phyloP scores from a whole-genome alignment of 2,888 invertebrate genomes.

The Chelonus formosanus region DNA sequence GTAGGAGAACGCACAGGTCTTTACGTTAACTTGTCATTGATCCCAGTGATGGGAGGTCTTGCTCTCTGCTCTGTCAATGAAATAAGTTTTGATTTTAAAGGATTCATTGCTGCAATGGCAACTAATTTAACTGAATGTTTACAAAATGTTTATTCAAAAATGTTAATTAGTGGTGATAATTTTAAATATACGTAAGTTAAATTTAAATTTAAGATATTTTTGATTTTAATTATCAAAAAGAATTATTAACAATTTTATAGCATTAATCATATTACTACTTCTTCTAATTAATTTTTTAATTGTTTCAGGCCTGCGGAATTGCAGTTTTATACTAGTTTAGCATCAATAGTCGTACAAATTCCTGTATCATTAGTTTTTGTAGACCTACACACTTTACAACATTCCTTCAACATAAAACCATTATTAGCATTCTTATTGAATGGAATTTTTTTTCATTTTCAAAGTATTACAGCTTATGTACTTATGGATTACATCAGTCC shows the following conservation, averaged over 20 bases:
- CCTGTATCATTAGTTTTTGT: conserved; percentile 75
- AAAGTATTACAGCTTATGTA: conserved; percentile 82
- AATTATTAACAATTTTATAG: conserved; percentile 33
- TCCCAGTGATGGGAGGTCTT: conserved; percentile 81
- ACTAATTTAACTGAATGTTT: conserved; percentile 83
- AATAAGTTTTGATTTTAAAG: conserved; percentile 76
- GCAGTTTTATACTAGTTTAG: conserved; percentile 81
- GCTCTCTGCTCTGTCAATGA: conserved; percentile 81
- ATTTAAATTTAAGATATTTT: conserved; percentile 5
- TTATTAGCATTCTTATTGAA: conserved; percentile 73
- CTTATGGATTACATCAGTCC: conserved; percentile 83
- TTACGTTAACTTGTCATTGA: conserved; percentile 75
- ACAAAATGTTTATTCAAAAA: conserved; percentile 82
- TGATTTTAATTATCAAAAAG: not conserved
- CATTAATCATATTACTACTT: too few relatives aligned
- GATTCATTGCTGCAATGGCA: conserved; percentile 78
- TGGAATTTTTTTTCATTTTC: conserved; percentile 81
- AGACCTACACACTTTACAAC: conserved; percentile 68
- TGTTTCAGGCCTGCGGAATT: conserved; percentile 75
- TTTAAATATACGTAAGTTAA: conserved; percentile 75
- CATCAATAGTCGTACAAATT: conserved; percentile 77
- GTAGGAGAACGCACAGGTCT: conserved; percentile 73
- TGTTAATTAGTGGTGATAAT: conserved; percentile 78
- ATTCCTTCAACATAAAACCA: conserved; percentile 66
- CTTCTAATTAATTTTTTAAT: conserved; percentile 28